A percentile compares a stretch with the other conserved stretches of the same genome.
phyloP scores from a whole-genome alignment of 92 coral and sea anemone genomes.

The Phenganax subtilis region DNA sequence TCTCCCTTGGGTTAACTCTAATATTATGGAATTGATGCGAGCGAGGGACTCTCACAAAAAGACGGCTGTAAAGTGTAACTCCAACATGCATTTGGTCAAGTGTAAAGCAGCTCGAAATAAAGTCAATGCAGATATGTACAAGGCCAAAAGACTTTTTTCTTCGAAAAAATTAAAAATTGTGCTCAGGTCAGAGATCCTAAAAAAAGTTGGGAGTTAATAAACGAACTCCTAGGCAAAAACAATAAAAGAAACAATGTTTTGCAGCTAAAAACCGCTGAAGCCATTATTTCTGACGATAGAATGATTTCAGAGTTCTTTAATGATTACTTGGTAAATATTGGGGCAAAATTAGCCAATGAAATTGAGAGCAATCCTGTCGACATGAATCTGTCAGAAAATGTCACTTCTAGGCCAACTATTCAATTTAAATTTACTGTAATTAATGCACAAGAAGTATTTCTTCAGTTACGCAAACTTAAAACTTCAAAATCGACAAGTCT shows the following conservation, averaged over 20 bases:
- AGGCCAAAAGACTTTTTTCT: no score
- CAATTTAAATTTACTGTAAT: background rate
- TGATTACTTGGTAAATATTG: background rate
- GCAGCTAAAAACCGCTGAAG: background rate
- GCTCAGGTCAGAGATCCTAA: no score
- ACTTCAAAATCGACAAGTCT: no score
- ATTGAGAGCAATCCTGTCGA: background rate
- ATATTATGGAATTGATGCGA: no score
- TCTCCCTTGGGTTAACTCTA: no score
- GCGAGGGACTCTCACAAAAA: background rate
- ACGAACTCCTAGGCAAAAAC: background rate
- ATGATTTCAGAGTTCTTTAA: background rate
- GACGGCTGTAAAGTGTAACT: background rate
- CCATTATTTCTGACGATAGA: background rate
- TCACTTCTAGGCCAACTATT: background rate
- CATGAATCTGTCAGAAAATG: background rate
- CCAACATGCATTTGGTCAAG: background rate
- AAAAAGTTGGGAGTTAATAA: background rate
- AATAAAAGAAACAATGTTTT: background rate
- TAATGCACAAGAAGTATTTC: no score
- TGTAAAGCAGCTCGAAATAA: background rate
- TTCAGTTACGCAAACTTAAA: no score
- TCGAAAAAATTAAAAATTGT: no score
- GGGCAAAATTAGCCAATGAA: background rate
- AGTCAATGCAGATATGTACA: background rate